A percentile compares a stretch with the other conserved stretches of the same genome.
Evolutionary conservation across 2,113 vertebrate genomes (phyloP).

Genomic region (Sceloporus undulatus): DNA sequence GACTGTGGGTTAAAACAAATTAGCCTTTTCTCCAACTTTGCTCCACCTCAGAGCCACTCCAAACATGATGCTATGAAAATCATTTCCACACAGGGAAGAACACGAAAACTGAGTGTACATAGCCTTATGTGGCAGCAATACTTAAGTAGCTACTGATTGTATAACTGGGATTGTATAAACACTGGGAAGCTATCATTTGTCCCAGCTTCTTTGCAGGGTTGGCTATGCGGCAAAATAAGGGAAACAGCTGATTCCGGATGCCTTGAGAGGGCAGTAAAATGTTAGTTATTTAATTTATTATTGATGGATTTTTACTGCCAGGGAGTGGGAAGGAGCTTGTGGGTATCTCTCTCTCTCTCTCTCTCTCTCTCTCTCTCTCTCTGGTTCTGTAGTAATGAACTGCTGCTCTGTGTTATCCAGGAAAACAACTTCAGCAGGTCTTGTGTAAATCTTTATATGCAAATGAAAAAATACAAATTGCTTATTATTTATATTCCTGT

Average conservation of each 20-base stretch:
- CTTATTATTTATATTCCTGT: not conserved
- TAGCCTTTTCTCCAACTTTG: not conserved
- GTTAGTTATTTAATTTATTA: not conserved
- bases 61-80: not conserved
- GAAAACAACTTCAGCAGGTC: not conserved
- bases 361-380: not conserved
- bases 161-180: not conserved
- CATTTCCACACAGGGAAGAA: fast-evolving
- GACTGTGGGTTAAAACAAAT: not conserved
- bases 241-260: not conserved
- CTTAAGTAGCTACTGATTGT: not conserved
- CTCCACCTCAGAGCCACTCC: not conserved
- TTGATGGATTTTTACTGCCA: not conserved
- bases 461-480: not conserved
- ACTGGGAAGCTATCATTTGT: not conserved
- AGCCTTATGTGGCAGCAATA: not conserved
- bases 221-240: not conserved
- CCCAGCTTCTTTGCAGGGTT: not conserved
- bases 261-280: not conserved
- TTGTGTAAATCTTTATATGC: not conserved
- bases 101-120: not conserved
- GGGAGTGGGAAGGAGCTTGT: not conserved
- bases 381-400: not conserved
- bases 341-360: not conserved
- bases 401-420: not conserved